Base-by-base conservation (phyloP, 2,888 invertebrate species). In the Athalia cordata region DNA sequence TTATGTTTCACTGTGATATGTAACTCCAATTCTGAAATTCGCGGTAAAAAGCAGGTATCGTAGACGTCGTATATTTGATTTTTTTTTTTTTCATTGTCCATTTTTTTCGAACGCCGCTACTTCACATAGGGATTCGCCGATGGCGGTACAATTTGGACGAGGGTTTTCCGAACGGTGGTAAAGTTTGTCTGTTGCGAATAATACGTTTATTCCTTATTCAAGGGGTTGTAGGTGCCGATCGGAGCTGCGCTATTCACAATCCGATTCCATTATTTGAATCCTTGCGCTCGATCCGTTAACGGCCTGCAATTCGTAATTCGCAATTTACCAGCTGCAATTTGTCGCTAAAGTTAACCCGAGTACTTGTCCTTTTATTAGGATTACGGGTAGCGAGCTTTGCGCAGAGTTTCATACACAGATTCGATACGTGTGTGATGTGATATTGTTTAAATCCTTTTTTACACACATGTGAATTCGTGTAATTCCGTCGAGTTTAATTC, bases 171-270 rank as follows among this genome's bases (percentile, higher is more conserved):
- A 68, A 52, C 68, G 55, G 68, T 55, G 43, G 47, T 45, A 29
- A 72, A 59, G 83, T 84, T 85, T 84, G 83, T 80, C 82, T 82
- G 82, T 85, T 80, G 84, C 83, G 81, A 81, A 85, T 86, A 85
- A 83, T 82, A 81, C 50, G 84, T 86, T 86, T 85, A 87, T 85
- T 85, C 81, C 72, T 43, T 75, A 62, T 49, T 84, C 80, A 29
- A 29, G 59, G 83, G 83, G 85, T 86, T 83, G 84, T 87, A 88
- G 87, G 88, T 87, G 88, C 84, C 82, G 83, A 83, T 86, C 84
- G 85, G 84, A 87, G 86, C 84, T 81, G 83, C 84, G 84, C 84
- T 83, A 84, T 84, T 85, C 83, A 82, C 85, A 84, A 86, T 87
- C 86, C 84, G 87, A 88, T 87, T 86, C 85, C 84, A 87, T 84